Conservation (phyloP, 2,888 invertebrate species). For the Diabrotica balteata region DNA sequence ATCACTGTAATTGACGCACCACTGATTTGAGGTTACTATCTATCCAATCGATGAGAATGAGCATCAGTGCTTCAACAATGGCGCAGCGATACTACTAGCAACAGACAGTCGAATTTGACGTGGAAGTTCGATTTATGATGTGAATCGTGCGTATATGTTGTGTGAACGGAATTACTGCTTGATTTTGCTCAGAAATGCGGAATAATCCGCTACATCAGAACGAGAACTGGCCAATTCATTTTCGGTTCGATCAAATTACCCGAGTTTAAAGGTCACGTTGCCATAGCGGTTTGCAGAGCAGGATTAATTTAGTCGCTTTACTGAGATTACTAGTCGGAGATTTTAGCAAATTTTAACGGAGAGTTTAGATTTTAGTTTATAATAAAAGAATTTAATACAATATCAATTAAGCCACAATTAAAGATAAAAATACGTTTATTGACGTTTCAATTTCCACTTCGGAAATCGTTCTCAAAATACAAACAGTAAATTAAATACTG, state of each 20-base stretch:
- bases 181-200: neutral
- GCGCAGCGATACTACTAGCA: neutral
- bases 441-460: too few relatives aligned
- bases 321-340: too few relatives aligned
- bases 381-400: too few relatives aligned
- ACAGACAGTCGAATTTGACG: neutral
- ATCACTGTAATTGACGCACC: too few relatives aligned
- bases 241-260: neutral
- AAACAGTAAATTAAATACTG: too few relatives aligned
- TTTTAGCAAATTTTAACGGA: too few relatives aligned
- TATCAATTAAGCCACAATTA: too few relatives aligned
- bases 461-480: too few relatives aligned
- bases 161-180: conserved; percentile 1
- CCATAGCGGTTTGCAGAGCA: neutral
- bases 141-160: conserved; percentile 2
- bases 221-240: neutral
- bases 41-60: conserved; percentile 13
- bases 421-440: too few relatives aligned
- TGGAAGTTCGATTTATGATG: conserved; percentile 11
- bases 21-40: conserved; percentile 17
- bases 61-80: conserved; percentile 11
- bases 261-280: conserved; percentile 2
- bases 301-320: neutral
- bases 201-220: conserved; percentile 1
- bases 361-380: too few relatives aligned